Percentiles rank a stretch among this genome's conserved stretches.
phyloP scores from a whole-genome alignment of 2,113 vertebrate genomes.

The Cyanocitta stelleri region DNA sequence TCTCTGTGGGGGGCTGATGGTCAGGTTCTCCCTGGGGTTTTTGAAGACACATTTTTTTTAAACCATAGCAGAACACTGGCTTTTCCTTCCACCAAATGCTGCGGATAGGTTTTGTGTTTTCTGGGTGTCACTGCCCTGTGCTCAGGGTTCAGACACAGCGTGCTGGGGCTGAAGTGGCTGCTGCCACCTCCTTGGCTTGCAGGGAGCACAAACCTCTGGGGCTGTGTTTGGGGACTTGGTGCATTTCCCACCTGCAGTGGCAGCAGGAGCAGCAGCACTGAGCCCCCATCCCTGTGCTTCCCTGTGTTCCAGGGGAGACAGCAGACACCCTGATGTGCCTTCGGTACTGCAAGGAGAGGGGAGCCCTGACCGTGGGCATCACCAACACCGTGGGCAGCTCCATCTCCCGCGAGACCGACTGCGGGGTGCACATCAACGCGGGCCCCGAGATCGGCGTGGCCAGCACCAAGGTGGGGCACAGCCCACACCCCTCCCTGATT shows the following conservation, averaged over 20 bases:
- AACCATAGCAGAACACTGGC: not conserved
- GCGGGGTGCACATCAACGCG: slow-evolving; percentile 96
- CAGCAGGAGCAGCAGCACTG: not conserved
- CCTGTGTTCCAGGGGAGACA: slow-evolving; percentile 83
- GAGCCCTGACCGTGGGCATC: slow-evolving; percentile 91
- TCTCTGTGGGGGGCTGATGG: not conserved
- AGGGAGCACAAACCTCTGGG: not conserved
- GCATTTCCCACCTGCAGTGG: not conserved
- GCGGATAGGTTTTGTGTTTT: not conserved
- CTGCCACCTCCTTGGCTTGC: not conserved
- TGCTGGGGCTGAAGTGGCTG: not conserved
- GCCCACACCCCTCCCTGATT: accelerated
- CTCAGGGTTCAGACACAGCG: accelerated
- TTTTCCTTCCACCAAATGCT: not conserved
- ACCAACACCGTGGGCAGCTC: slow-evolving; percentile 99
- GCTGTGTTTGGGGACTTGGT: accelerated
- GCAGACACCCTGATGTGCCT: slow-evolving; percentile 94
- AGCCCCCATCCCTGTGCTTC: not conserved
- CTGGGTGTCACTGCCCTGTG: too few relatives aligned
- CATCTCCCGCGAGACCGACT: slow-evolving; percentile 95
- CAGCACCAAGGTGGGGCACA: slow-evolving; percentile 87
- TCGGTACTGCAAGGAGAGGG: slow-evolving; percentile 92
- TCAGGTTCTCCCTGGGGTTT: not conserved
- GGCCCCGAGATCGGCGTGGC: slow-evolving; percentile 96
- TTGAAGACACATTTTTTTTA: not conserved